phyloP scores from a whole-genome alignment of 2,113 vertebrate species.

The Labrus mixtus region DNA sequence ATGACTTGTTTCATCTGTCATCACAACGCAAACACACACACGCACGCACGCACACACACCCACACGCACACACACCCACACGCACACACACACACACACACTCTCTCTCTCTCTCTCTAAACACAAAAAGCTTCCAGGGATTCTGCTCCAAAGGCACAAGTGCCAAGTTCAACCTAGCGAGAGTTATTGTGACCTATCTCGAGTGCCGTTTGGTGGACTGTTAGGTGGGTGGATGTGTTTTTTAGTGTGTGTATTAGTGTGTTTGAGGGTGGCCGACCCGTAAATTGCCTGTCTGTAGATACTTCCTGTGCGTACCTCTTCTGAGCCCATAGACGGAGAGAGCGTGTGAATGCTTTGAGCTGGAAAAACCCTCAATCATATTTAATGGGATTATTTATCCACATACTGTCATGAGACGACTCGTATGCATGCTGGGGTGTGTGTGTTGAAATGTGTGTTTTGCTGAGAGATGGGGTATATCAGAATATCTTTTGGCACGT shows the following conservation, averaged over 20 bases:
- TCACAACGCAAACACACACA: neutral
- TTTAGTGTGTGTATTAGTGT: slow-evolving; percentile 11
- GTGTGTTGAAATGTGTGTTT: slow-evolving; percentile 56
- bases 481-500: slow-evolving; percentile 54
- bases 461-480: slow-evolving; percentile 57
- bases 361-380: slow-evolving; percentile 77
- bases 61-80: neutral
- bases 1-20: slow-evolving; percentile 54
- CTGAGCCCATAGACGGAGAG: slow-evolving; percentile 39
- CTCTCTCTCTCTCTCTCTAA: neutral
- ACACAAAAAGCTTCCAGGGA: slow-evolving; percentile 34
- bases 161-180: slow-evolving; percentile 58
- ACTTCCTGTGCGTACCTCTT: slow-evolving; percentile 76
- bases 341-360: slow-evolving; percentile 68
- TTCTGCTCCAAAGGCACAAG: slow-evolving; percentile 47
- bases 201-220: slow-evolving; percentile 53
- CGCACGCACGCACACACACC: neutral
- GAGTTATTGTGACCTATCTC: slow-evolving; percentile 63
- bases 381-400: slow-evolving; percentile 79
- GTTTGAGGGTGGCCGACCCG: slow-evolving; percentile 51
- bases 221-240: slow-evolving; percentile 5
- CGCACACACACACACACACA: neutral
- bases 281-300: slow-evolving; percentile 76
- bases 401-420: slow-evolving; percentile 64
- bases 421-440: slow-evolving; percentile 49